Conservation (phyloP, 2,888 invertebrate species). For the Abscondita cerata region DNA sequence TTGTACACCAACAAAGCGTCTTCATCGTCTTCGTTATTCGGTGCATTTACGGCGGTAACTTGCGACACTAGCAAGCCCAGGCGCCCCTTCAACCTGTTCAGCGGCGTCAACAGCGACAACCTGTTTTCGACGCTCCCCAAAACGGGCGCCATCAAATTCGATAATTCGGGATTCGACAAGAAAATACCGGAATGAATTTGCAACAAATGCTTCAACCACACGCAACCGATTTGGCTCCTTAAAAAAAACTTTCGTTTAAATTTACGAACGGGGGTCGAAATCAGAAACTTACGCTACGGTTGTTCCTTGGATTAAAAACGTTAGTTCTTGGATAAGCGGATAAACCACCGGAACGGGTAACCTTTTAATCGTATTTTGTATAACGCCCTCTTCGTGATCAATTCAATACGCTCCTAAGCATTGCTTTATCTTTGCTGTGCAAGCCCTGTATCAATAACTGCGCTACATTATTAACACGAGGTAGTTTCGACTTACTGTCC, state of each 20-base stretch:
- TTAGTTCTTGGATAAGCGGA: conserved; percentile 76
- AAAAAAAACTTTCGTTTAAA: conserved; percentile 32
- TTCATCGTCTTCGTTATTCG: conserved; percentile 55
- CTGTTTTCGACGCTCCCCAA: conserved; percentile 66
- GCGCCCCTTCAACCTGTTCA: conserved; percentile 67
- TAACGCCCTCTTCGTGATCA: conserved; percentile 67
- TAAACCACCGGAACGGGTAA: conserved; percentile 80
- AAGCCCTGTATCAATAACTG: conserved; percentile 84
- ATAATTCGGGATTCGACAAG: conserved; percentile 67
- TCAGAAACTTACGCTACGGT: conserved; percentile 68
- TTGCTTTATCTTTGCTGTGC: conserved; percentile 80
- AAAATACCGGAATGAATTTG: conserved; percentile 67
- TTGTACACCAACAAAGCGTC: conserved; percentile 63
- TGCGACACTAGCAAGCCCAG: conserved; percentile 67
- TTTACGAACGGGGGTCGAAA: neutral
- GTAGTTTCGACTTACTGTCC: conserved; percentile 61
- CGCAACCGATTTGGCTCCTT: conserved; percentile 63
- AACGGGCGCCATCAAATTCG: conserved; percentile 63
- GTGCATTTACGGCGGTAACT: conserved; percentile 53
- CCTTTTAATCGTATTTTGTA: conserved; percentile 75
- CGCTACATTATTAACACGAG: conserved; percentile 75
- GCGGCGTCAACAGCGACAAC: conserved; percentile 60
- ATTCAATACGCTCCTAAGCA: conserved; percentile 76
- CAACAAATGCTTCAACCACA: conserved; percentile 68
- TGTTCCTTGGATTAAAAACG: conserved; percentile 70